A percentile compares a stretch with the other conserved stretches of the same genome.
Conservation (phyloP, 2,888 invertebrate species). For the Callyntrura guangdongensis region DNA sequence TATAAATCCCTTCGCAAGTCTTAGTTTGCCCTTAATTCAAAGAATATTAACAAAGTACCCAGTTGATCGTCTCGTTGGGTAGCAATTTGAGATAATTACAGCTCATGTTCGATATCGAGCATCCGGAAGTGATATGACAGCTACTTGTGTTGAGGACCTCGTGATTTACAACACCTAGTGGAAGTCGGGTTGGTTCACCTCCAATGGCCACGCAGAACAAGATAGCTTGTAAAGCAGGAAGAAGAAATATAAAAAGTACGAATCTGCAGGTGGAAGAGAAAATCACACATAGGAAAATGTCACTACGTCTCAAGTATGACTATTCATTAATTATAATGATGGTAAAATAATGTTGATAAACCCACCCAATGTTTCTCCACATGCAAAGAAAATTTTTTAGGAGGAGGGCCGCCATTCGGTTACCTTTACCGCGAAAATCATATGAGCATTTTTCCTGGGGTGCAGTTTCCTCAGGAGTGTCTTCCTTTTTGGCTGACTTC, state of each 20-base stretch:
- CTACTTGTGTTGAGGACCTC: constrained; percentile 88
- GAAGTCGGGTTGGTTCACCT: constrained; percentile 93
- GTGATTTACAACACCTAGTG: constrained; percentile 93
- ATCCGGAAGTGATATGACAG: constrained; percentile 88
- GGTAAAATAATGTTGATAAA: neutral
- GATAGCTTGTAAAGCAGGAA: constrained; percentile 97
- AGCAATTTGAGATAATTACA: constrained; percentile 93
- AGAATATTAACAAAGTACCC: constrained; percentile 88
- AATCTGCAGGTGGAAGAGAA: constrained; percentile 88
- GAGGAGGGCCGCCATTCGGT: constrained; percentile 89
- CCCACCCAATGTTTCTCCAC: constrained; percentile 96
- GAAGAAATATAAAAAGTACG: constrained; percentile 96
- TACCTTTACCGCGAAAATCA: constrained; percentile 47
- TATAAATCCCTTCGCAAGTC: too few relatives aligned
- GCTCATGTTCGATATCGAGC: constrained; percentile 91
- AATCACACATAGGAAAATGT: too few relatives aligned
- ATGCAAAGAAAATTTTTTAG: constrained; percentile 96
- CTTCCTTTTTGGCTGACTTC: neutral
- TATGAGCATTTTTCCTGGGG: neutral
- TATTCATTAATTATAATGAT: too few relatives aligned
- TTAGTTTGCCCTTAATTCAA: too few relatives aligned
- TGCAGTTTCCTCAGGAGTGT: neutral
- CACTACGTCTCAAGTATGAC: too few relatives aligned
- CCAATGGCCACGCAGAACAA: constrained; percentile 97
- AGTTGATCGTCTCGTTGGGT: constrained; percentile 90